phyloP scores from a whole-genome alignment of 2,888 invertebrate species.

The Podotricha telesiphe region DNA sequence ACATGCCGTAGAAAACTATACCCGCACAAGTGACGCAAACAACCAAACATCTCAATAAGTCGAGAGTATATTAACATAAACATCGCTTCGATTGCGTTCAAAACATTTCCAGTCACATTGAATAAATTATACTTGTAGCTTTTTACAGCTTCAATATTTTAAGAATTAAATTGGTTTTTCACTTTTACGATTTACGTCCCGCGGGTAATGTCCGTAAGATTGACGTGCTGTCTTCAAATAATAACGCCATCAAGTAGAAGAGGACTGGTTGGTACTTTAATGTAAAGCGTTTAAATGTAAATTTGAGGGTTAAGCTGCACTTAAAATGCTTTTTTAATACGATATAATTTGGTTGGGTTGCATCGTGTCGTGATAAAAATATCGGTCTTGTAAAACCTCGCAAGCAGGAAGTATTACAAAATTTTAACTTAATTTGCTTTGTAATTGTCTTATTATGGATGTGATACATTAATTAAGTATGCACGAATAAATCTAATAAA shows the following conservation, averaged over 20 bases:
- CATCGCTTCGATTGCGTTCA: slow-evolving; percentile 65
- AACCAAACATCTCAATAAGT: slow-evolving; percentile 72
- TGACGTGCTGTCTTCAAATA: slow-evolving; percentile 25
- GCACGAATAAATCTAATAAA: neutral
- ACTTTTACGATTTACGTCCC: slow-evolving; percentile 46
- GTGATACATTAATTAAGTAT: neutral
- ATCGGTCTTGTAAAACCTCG: neutral
- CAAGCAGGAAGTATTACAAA: neutral
- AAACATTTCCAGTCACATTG: slow-evolving; percentile 68
- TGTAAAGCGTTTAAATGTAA: slow-evolving; percentile 14
- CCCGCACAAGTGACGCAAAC: slow-evolving; percentile 52
- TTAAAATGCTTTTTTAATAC: slow-evolving; percentile 8
- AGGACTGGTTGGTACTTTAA: neutral
- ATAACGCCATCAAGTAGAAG: slow-evolving; percentile 16
- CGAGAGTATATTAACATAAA: slow-evolving; percentile 70
- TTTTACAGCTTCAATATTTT: slow-evolving; percentile 75
- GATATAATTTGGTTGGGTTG: slow-evolving; percentile 1
- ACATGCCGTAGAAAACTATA: slow-evolving; percentile 9
- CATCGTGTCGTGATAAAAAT: slow-evolving; percentile 10
- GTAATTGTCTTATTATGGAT: neutral
- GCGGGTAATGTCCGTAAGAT: slow-evolving; percentile 49
- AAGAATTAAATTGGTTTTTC: slow-evolving; percentile 67
- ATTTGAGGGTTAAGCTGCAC: slow-evolving; percentile 1
- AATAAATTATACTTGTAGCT: slow-evolving; percentile 72
- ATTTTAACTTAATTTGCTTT: neutral